Percentiles rank a stretch among this genome's conserved stretches.
These are phyloP conservation scores for Eleutherodactylus coqui DNA, from an alignment of 2,797 vertebrate species.

Conservation along the genomic window DNA sequence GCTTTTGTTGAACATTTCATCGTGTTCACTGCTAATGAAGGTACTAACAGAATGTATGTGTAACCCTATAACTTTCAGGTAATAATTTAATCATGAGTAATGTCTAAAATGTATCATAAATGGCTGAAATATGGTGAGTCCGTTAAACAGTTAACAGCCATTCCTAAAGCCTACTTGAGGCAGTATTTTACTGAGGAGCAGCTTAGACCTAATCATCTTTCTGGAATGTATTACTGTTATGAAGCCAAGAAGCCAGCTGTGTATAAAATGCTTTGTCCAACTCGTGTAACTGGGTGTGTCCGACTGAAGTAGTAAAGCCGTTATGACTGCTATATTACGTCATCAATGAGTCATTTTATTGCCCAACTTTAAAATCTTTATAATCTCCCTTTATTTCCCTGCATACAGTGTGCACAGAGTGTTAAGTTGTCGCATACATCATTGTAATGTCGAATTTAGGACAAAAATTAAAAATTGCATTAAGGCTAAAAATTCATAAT, in stretches of 20 bases:
- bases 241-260: slow-evolving; percentile 43
- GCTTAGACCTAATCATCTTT: slow-evolving; percentile 28
- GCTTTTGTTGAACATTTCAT: too few relatives aligned
- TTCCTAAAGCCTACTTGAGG: not conserved
- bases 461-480: not conserved
- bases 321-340: not conserved
- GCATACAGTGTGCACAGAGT: not conserved
- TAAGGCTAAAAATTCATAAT: too few relatives aligned
- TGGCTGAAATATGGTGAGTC: too few relatives aligned
- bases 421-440: too few relatives aligned
- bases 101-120: too few relatives aligned
- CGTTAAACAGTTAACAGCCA: not conserved
- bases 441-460: not conserved
- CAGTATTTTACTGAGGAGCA: not conserved
- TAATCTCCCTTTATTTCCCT: not conserved
- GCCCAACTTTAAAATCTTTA: not conserved
- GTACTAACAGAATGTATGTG: too few relatives aligned
- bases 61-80: too few relatives aligned
- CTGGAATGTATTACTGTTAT: slow-evolving; percentile 23
- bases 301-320: not conserved
- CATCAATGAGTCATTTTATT: not conserved
- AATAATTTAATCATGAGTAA: too few relatives aligned
- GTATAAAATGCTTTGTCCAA: slow-evolving; percentile 43
- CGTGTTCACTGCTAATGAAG: too few relatives aligned
- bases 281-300: slow-evolving; percentile 19